Percentiles rank a stretch among this genome's conserved stretches.
phyloP scores from a whole-genome alignment of 2,797 vertebrate species.

The Periparus ater region DNA sequence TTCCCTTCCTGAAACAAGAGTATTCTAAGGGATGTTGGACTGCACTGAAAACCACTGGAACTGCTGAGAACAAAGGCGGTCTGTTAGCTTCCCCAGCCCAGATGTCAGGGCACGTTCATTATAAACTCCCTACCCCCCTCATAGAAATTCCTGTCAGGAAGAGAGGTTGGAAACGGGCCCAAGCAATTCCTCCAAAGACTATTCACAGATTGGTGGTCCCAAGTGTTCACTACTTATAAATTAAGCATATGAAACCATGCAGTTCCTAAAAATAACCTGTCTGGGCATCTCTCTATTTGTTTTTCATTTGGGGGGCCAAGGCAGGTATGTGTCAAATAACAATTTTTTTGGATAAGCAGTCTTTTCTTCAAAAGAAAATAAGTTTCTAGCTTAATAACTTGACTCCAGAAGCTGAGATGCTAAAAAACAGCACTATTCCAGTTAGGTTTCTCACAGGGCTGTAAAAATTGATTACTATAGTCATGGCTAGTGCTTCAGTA shows the following conservation, averaged over 20 bases:
- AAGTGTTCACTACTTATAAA: slow-evolving; percentile 20
- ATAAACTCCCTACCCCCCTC: neutral
- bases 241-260: neutral
- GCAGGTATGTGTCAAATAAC: neutral
- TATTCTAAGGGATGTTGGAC: neutral
- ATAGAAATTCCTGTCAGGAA: slow-evolving; percentile 44
- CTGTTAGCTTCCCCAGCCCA: neutral
- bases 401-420: neutral
- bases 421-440: neutral
- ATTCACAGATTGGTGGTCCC: slow-evolving; percentile 17
- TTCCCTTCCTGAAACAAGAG: slow-evolving; percentile 4
- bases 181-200: slow-evolving; percentile 11
- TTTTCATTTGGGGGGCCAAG: neutral
- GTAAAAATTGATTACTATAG: neutral
- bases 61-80: neutral
- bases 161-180: neutral
- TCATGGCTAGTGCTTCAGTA: neutral
- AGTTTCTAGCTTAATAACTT: neutral
- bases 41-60: neutral
- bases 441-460: neutral
- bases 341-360: neutral
- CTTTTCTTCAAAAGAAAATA: neutral
- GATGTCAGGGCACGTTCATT: neutral
- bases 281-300: neutral
- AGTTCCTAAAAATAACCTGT: slow-evolving; percentile 32